Base-by-base conservation (phyloP, 2,797 vertebrate species). In the Glossophaga mutica region DNA sequence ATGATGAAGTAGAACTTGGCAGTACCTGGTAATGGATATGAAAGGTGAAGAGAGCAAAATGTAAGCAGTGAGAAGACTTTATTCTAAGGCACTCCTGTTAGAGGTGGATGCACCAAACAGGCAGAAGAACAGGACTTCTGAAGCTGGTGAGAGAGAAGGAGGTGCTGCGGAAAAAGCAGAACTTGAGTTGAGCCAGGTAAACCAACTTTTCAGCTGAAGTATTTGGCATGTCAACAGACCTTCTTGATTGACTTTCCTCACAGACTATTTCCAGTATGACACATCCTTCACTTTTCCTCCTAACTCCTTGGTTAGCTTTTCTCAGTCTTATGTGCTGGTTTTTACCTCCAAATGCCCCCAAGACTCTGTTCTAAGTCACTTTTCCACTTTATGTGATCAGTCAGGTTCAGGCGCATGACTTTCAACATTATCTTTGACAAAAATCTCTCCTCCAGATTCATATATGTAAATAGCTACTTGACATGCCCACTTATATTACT, bases 41-140 rank as follows among this genome's bases (percentile, higher is more conserved):
- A 70, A 50, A 87, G 22, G 19, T 19, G 10, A 79, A 21, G 32
- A 52, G 26, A 87, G 11, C 22, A 68, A 39, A 84, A 9, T 44
- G 26, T 55, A 67, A 57, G 37, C 12, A 46, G 26, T 32, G 7
- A 4, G 11, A 4, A 22, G 4, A 19, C 39, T 9, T 76, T 24
- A 24, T 42, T 48, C 34, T 29, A 24, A 67, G 70, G 73, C 52
- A 14, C 9, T 46, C 12, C 21, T 52, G 55, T 9, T 21, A 62
- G 37, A 62, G 9, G 6, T 29, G 26, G 2, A 14, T 14, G 9
- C 14, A 42, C 1, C 9, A 42, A 8, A 6, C 4, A 2, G 4
- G 32, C 44, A n/a, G 9, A 50, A 22, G 2, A 24, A 91, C 50
- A 87, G 15, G 1, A 37, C 7, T 52, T 21, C 74, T 21, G 16